These are phyloP conservation scores for Dynastes maya DNA, from an alignment of 2,888 invertebrate genomes.

Conservation along the genomic window DNA sequence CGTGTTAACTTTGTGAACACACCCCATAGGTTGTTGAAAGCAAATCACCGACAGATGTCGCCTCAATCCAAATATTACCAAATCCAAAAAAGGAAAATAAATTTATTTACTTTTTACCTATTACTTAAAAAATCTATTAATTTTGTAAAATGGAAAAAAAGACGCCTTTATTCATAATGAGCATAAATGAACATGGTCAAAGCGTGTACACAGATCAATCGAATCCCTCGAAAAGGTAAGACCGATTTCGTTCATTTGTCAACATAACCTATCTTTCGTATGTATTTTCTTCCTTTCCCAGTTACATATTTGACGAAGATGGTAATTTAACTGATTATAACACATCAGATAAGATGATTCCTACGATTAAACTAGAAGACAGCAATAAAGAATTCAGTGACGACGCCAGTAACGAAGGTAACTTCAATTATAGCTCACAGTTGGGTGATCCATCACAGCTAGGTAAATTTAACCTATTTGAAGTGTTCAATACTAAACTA, in stretches of 20 bases:
- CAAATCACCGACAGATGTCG: slow-evolving; percentile 14
- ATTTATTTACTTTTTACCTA: slow-evolving; percentile 19
- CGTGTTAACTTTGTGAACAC: too few relatives aligned
- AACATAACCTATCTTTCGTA: slow-evolving; percentile 45
- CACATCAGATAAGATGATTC: slow-evolving; percentile 27
- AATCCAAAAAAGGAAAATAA: slow-evolving; percentile 29
- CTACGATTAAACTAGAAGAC: slow-evolving; percentile 41
- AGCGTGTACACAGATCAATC: slow-evolving; percentile 55
- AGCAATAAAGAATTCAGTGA: slow-evolving; percentile 43
- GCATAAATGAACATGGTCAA: slow-evolving; percentile 54
- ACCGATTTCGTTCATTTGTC: background rate
- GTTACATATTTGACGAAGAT: slow-evolving; percentile 51
- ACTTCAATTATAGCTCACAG: slow-evolving; percentile 42
- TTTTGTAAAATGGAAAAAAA: slow-evolving; percentile 44
- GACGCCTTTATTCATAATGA: slow-evolving; percentile 53
- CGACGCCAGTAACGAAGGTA: slow-evolving; percentile 40
- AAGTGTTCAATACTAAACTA: background rate
- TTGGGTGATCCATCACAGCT: slow-evolving; percentile 55
- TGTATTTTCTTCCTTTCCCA: slow-evolving; percentile 10
- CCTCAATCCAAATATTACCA: background rate
- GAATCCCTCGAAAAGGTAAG: slow-evolving; percentile 54
- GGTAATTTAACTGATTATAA: slow-evolving; percentile 49
- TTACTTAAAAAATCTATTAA: slow-evolving; percentile 1
- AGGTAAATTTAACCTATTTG: slow-evolving; percentile 48
- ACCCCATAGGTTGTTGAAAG: background rate